Percentiles rank a stretch among this genome's conserved stretches.
phyloP scores from a whole-genome alignment of 2,113 vertebrate genomes.

The Struthidea cinerea region DNA sequence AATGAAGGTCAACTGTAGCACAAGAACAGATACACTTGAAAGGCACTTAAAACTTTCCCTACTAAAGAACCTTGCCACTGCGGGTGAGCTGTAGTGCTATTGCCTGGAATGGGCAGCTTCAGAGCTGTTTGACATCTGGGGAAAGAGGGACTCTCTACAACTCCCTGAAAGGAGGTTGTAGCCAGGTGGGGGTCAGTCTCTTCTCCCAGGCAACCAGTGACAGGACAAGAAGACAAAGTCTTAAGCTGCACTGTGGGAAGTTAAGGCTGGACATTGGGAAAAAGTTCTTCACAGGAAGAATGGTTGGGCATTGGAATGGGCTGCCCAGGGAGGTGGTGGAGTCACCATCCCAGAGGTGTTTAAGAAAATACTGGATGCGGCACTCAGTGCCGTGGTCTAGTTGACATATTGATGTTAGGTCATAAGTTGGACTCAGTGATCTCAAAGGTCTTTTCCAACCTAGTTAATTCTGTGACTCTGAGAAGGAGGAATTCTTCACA shows the following conservation, averaged over 20 bases:
- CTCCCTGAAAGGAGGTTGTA: neutral
- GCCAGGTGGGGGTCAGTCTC: neutral
- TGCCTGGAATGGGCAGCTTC: neutral
- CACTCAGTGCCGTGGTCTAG: neutral
- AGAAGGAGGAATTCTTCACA: neutral
- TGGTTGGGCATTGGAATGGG: neutral
- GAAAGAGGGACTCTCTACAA: neutral
- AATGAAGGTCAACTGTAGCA: neutral
- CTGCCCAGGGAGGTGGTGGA: neutral
- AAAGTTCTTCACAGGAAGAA: neutral
- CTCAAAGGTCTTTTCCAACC: neutral
- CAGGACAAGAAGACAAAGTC: neutral
- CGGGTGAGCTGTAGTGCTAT: neutral
- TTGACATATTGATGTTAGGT: neutral
- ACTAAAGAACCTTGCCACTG: neutral
- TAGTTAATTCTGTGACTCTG: neutral
- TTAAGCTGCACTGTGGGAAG: neutral
- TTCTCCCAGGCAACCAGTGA: neutral
- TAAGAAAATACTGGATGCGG: neutral
- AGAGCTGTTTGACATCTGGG: neutral
- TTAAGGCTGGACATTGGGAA: neutral
- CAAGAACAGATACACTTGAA: neutral
- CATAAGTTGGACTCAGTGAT: neutral
- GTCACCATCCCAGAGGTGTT: neutral
- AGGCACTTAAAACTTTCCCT: neutral